Base-by-base conservation (phyloP, 2,888 invertebrate genomes). In the Tipula unca region DNA sequence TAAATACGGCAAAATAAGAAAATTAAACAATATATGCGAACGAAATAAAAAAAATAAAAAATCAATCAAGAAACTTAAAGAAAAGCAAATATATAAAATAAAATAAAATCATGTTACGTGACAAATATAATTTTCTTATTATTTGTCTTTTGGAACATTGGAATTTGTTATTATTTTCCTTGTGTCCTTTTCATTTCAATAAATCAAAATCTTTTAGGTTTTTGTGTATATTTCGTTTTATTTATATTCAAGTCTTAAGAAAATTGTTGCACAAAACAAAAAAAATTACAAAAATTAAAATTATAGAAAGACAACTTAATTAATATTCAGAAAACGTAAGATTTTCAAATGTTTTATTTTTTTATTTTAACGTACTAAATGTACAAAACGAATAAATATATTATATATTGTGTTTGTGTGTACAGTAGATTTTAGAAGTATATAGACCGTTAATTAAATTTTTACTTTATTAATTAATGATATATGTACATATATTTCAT, bases 301-400 rank as follows among this genome's bases (percentile, higher is more conserved):
- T 85, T 85, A 48, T 85, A 85, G 48, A 54, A 85, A 29, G 32
- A 85, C 48, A 85, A 85, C 85, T 85, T 48, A 85, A 85, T 85
- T 85, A 85, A 85, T 85, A 85, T 85, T 85, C 85, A 85, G 48
- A 29, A 48, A 85, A 48, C 85, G 85, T 85, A 48, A 36, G 29
- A 84, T 84, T 84, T 29, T 83, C 35, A 83, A 32, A 32, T 83
- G 17, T 8, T 29, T 32, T 69, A 0, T 69, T 69, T 1, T 82
- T 82, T 25, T 14, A n/a, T 25, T 25, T 25, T 10, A 69, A 20
- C 25, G 10, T 69, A 25, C 25, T 25, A 69, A 69, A 69, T 69
- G 25, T 69, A 25, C 25, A 69, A 69, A 69, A 69, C 25, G 25
- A 25, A 10, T 8, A 69, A 69, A 48, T 17, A 13, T 32, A 32